Evolutionary conservation across 2,113 vertebrate genomes (phyloP).

Genomic region (Austrofundulus limnaeus): DNA sequence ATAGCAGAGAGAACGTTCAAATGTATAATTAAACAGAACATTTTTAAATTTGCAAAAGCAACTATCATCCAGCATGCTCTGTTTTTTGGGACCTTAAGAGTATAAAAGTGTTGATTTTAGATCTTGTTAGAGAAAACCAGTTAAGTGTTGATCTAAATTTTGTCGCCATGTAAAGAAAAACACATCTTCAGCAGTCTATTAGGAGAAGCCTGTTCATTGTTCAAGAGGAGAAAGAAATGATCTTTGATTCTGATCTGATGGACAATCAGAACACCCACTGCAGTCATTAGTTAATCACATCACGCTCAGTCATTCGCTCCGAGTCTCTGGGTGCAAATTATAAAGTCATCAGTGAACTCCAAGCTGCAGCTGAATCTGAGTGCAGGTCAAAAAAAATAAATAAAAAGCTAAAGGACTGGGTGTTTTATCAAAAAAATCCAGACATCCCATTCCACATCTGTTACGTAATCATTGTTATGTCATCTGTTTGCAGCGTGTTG

Average conservation of each 20-base stretch:
- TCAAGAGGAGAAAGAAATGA: slow-evolving; percentile 10
- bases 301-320: slow-evolving; percentile 40
- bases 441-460: slow-evolving; percentile 44
- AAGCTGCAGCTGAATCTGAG: slow-evolving; percentile 11
- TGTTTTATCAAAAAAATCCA: slow-evolving; percentile 44
- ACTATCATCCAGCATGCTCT: background rate
- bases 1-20: too few species aligned
- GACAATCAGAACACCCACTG: slow-evolving; percentile 59
- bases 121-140: background rate
- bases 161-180: slow-evolving; percentile 10
- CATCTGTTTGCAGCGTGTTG: slow-evolving; percentile 57
- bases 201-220: background rate
- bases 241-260: slow-evolving; percentile 43
- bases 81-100: too few species aligned
- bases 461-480: slow-evolving; percentile 72
- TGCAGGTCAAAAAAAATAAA: slow-evolving; percentile 49
- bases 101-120: background rate
- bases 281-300: slow-evolving; percentile 64
- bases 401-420: slow-evolving; percentile 31
- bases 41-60: background rate
- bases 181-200: background rate
- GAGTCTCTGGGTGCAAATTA: slow-evolving; percentile 51
- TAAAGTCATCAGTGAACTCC: slow-evolving; percentile 50
- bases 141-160: background rate
- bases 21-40: background rate